A percentile compares a stretch with the other conserved stretches of the same genome.
These are phyloP conservation scores for Telmatherina bonti DNA, from an alignment of 2,797 vertebrate genomes.

Conservation along the genomic window DNA sequence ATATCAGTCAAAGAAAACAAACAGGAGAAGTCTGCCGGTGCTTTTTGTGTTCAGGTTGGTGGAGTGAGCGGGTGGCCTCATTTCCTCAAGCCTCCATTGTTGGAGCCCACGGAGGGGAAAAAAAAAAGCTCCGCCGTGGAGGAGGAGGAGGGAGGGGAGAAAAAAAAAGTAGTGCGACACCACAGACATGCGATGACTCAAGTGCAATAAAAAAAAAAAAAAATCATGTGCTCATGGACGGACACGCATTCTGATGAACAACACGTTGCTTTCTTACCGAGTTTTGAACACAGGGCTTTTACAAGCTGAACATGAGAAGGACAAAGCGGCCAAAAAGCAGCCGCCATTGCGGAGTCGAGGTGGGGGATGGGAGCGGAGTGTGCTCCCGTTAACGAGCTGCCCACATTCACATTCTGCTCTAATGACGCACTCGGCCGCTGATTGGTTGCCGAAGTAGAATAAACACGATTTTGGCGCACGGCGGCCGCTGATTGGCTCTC, in stretches of 20 bases:
- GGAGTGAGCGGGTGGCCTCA: slow-evolving; percentile 33
- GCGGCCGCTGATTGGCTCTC: slow-evolving; percentile 58
- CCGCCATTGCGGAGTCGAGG: slow-evolving; percentile 65
- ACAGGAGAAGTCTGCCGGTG: neutral
- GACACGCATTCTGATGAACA: slow-evolving; percentile 61
- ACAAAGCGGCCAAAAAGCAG: slow-evolving; percentile 69
- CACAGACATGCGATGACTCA: slow-evolving; percentile 69
- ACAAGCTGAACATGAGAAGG: slow-evolving; percentile 62
- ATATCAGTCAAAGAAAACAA: too few relatives aligned
- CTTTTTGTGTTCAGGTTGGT: neutral
- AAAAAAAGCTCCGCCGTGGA: slow-evolving; percentile 40
- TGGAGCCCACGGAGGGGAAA: slow-evolving; percentile 32
- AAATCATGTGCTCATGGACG: slow-evolving; percentile 62
- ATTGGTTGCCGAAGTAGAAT: slow-evolving; percentile 67
- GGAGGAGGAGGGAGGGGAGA: neutral
- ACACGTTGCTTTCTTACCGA: slow-evolving; percentile 67
- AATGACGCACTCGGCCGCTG: slow-evolving; percentile 68
- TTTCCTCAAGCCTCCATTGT: slow-evolving; percentile 64
- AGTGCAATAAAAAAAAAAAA: slow-evolving; percentile 44
- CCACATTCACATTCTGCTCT: slow-evolving; percentile 77
- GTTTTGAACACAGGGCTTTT: slow-evolving; percentile 54
- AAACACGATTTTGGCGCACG: slow-evolving; percentile 47
- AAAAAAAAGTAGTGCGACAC: slow-evolving; percentile 56
- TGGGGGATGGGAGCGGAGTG: slow-evolving; percentile 72
- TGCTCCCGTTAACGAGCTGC: slow-evolving; percentile 60